These are phyloP conservation scores for Ophioninae sp. DNA, from an alignment of 2,888 invertebrate species.

Conservation along the genomic window DNA sequence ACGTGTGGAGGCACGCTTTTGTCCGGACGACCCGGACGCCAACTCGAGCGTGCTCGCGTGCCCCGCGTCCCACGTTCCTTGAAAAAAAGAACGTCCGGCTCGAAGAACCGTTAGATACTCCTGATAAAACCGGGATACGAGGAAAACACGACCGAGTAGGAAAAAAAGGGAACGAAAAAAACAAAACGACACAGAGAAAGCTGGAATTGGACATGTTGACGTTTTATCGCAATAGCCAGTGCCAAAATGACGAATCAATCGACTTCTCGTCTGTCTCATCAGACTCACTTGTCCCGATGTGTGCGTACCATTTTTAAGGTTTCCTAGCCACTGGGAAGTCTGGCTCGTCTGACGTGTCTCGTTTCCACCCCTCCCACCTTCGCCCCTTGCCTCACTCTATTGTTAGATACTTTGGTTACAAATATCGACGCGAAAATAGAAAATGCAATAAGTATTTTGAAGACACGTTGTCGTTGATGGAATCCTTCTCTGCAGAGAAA, in stretches of 20 bases:
- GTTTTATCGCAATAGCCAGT: background rate
- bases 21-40: conserved; percentile 36
- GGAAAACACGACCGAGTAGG: conserved; percentile 16
- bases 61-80: conserved; percentile 20
- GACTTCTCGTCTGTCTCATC: background rate
- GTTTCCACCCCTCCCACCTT: too few species aligned
- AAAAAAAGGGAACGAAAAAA: conserved; percentile 1
- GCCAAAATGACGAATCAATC: conserved; percentile 11
- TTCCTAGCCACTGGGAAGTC: background rate
- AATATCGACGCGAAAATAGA: background rate
- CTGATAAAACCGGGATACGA: conserved; percentile 35
- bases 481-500: background rate
- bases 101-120: conserved; percentile 49
- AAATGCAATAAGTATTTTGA: background rate
- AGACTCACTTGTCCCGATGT: background rate
- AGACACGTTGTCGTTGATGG: too few species aligned
- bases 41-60: conserved; percentile 37
- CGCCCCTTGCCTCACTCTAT: background rate
- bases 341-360: background rate
- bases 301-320: background rate
- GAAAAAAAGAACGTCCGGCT: conserved; percentile 25
- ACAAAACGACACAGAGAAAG: conserved; percentile 4
- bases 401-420: background rate
- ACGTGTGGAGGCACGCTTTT: conserved; percentile 38
- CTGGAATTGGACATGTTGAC: background rate